Evolutionary conservation across 2,113 vertebrate genomes (phyloP).

Genomic region (Rhea americana): DNA sequence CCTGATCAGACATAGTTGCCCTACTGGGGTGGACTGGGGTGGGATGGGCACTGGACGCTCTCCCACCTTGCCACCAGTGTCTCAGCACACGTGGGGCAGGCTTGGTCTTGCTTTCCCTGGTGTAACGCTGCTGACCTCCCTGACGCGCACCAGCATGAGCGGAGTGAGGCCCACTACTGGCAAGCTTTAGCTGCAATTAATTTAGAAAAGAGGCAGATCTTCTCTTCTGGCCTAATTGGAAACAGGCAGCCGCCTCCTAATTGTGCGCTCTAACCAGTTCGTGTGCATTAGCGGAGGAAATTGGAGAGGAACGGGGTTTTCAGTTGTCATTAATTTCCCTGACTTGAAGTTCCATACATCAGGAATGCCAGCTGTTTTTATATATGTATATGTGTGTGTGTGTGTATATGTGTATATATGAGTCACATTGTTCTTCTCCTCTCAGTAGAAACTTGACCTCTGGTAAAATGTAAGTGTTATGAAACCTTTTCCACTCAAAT

Average conservation of each 20-base stretch:
- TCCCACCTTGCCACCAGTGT: neutral
- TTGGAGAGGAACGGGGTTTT: neutral
- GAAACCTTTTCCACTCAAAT: neutral
- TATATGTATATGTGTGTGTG: neutral
- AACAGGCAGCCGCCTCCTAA: conserved; percentile 34
- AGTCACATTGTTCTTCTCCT: neutral
- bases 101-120: neutral
- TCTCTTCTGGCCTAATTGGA: conserved; percentile 46
- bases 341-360: neutral
- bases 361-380: neutral
- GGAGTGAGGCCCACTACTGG: conserved; percentile 27
- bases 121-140: neutral
- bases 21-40: neutral
- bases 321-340: conserved; percentile 24
- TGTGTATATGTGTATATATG: neutral
- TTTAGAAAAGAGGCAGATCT: conserved; percentile 50
- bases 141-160: neutral
- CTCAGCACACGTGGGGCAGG: neutral
- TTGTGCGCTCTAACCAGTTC: neutral
- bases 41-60: neutral
- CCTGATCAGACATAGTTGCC: fast-evolving
- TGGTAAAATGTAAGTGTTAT: neutral
- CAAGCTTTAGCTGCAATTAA: conserved; percentile 48
- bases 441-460: neutral
- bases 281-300: conserved; percentile 11